phyloP scores from a whole-genome alignment of 2,113 vertebrate genomes.

The Todiramphus chloris region DNA sequence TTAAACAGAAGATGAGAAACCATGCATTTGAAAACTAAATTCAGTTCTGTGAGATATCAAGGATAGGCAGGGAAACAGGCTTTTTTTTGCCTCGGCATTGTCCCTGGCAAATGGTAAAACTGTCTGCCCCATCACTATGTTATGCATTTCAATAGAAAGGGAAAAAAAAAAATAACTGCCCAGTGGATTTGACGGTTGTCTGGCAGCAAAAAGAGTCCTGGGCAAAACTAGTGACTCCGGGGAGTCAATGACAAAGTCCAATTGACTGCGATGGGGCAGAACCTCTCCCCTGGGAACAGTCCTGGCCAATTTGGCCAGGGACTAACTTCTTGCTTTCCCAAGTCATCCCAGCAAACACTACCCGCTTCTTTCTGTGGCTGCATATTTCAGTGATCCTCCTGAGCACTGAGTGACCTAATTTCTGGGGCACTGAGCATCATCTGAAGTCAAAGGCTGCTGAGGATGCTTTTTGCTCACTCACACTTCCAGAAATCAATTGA shows the following conservation, averaged over 20 bases:
- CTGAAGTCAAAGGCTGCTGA: slow-evolving; percentile 47
- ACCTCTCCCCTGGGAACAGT: not conserved
- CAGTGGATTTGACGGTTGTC: not conserved
- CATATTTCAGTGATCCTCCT: slow-evolving; percentile 31
- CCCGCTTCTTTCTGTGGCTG: slow-evolving; percentile 34
- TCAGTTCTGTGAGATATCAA: not conserved
- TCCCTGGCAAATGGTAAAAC: not conserved
- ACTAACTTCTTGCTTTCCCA: slow-evolving; percentile 26
- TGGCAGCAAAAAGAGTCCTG: slow-evolving; percentile 27
- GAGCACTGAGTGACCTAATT: slow-evolving; percentile 46
- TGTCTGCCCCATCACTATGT: not conserved
- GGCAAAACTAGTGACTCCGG: slow-evolving; percentile 25
- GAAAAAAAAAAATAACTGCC: not conserved
- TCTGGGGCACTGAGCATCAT: slow-evolving; percentile 52
- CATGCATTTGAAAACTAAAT: slow-evolving; percentile 19
- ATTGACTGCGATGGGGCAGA: slow-evolving; percentile 19
- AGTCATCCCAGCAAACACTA: slow-evolving; percentile 22
- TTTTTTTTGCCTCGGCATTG: not conserved
- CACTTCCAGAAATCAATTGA: slow-evolving; percentile 55
- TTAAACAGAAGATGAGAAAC: slow-evolving; percentile 41
- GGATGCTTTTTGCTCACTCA: slow-evolving; percentile 38
- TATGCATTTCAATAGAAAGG: slow-evolving; percentile 18
- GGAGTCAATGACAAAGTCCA: slow-evolving; percentile 30
- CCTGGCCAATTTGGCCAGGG: slow-evolving; percentile 41
- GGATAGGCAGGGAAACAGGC: not conserved